These are phyloP conservation scores for Chelonus insularis DNA, from an alignment of 1,140 invertebrate genomes.

Conservation along the genomic window DNA sequence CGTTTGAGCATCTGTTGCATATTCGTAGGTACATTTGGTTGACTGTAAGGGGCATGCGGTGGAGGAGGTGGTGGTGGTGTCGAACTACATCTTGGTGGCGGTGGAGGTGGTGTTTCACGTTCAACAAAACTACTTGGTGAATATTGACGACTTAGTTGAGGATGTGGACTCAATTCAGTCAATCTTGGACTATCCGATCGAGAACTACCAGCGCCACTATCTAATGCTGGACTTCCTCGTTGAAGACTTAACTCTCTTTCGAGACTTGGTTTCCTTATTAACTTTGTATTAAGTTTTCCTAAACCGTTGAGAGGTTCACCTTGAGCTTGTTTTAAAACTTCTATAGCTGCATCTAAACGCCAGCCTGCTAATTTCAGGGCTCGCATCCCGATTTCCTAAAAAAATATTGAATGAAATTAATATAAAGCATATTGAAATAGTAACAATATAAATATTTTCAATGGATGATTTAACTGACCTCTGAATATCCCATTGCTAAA, in stretches of 20 bases:
- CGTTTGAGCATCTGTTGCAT: constrained; percentile 84
- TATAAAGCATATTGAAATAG: no score
- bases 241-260: constrained; percentile 77
- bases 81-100: constrained; percentile 67
- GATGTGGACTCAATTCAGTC: constrained; percentile 59
- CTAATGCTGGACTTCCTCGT: constrained; percentile 81
- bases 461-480: no score
- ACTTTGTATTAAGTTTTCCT: constrained; percentile 69
- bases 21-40: constrained; percentile 64
- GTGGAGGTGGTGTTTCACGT: constrained; percentile 72
- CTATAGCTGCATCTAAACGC: constrained; percentile 70
- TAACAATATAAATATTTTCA: no score
- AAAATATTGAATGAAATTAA: no score
- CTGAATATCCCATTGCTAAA: constrained; percentile 68
- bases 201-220: constrained; percentile 84
- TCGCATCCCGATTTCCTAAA: constrained; percentile 68
- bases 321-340: constrained; percentile 70
- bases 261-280: constrained; percentile 83
- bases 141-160: constrained; percentile 61
- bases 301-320: constrained; percentile 65
- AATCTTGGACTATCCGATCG: constrained; percentile 84
- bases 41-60: constrained; percentile 61
- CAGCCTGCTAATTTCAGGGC: constrained; percentile 71
- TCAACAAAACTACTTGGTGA: constrained; percentile 60
- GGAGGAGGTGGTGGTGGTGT: constrained; percentile 76